Base-by-base conservation (phyloP, 2,888 invertebrate genomes). In the Pristionchus maxplancki region DNA sequence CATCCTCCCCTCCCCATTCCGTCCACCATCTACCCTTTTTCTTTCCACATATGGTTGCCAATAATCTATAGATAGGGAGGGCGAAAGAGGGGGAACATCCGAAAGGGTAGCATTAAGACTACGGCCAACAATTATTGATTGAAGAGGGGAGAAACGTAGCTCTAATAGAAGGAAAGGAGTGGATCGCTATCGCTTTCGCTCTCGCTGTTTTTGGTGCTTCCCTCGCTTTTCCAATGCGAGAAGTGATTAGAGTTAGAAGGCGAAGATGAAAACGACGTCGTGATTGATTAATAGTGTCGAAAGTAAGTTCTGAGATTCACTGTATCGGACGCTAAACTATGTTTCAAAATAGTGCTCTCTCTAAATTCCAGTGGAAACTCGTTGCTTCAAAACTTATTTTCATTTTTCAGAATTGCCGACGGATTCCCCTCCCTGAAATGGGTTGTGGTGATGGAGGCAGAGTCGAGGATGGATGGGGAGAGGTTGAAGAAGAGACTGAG, bases 371-470 rank as follows among this genome's bases (percentile, higher is more conserved):
- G n/a, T n/a, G n/a, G n/a, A n/a, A n/a, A n/a, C n/a, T n/a, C n/a
- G n/a, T n/a, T n/a, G n/a, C n/a, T n/a, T n/a, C n/a, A n/a, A n/a
- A n/a, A n/a, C n/a, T n/a, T n/a, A n/a, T n/a, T n/a, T n/a, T n/a
- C n/a, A n/a, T n/a, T n/a, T 67, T 87, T 9, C 86, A 87, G 86
- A 20, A 67, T 87, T 31, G 17, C 50, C 40, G n/a, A 71, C 17
- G 34, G 15, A 11, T 62, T 64, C 24, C 78, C 87, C 15, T 74
- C 87, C 5, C 87, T 87, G 5, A 48, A 40, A 71, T 90, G 89
- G 89, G 82, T 88, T 34, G n/a, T 89, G 2, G 48, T 90, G 13
- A 85, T 89, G 28, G 90, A 90, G n/a, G 24, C 50, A 13, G 78
- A 89, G 40, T 87, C 90, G 62, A 78, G 67, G 34, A 82, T 90